Evolutionary conservation across 2,888 invertebrate genomes (phyloP).

Genomic region (Drosophila mimetica): DNA sequence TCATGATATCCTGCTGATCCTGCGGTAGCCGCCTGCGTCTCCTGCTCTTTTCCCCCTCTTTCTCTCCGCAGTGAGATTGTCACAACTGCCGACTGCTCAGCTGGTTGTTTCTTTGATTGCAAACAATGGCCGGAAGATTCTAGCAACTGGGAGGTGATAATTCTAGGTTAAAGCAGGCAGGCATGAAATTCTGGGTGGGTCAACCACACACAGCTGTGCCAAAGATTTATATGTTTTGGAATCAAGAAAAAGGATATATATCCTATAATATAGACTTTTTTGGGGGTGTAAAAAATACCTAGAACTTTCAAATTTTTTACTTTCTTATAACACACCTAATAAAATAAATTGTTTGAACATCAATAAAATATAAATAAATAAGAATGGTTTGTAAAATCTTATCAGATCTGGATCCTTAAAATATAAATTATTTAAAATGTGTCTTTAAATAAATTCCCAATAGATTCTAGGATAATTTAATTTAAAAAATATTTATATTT

Average conservation of each 20-base stretch:
- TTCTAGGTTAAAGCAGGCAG: slow-evolving; percentile 28
- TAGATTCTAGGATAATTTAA: too few species aligned
- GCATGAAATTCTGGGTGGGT: slow-evolving; percentile 38
- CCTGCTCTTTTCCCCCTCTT: neutral
- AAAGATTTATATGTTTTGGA: neutral
- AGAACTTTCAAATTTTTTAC: too few species aligned
- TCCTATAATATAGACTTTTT: too few species aligned
- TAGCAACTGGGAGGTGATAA: slow-evolving; percentile 34
- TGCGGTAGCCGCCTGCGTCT: slow-evolving; percentile 45
- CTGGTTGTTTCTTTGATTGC: slow-evolving; percentile 27
- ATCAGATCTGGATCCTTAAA: too few species aligned
- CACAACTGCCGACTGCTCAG: slow-evolving; percentile 46
- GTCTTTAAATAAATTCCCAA: too few species aligned
- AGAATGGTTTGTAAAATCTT: too few species aligned
- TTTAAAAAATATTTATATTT: neutral
- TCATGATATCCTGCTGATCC: slow-evolving; percentile 32
- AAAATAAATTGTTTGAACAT: neutral
- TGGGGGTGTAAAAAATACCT: too few species aligned
- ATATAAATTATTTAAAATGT: too few species aligned
- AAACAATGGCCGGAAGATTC: slow-evolving; percentile 13
- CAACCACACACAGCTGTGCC: slow-evolving; percentile 32
- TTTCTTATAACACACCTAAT: neutral
- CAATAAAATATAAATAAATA: too few species aligned
- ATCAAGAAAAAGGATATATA: too few species aligned
- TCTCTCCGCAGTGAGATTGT: slow-evolving; percentile 7